These are phyloP conservation scores for Hydrotaea diabolus DNA, from an alignment of 2,888 invertebrate genomes.

Conservation along the genomic window DNA sequence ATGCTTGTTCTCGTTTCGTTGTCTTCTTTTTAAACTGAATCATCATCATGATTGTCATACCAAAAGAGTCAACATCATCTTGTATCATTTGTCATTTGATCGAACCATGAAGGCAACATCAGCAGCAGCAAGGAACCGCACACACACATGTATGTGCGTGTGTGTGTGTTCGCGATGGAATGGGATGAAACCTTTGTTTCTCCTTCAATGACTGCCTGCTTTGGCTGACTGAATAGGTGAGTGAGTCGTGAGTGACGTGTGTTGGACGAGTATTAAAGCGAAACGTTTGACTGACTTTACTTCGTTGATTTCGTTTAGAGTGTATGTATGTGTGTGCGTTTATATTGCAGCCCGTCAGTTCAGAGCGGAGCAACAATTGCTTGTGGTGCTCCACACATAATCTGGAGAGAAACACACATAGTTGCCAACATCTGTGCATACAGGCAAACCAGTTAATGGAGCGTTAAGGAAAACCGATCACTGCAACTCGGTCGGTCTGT, in stretches of 20 bases:
- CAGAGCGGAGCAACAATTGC: not conserved
- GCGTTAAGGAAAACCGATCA: slow-evolving; percentile 61
- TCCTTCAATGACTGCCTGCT: slow-evolving; percentile 31
- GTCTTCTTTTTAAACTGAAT: slow-evolving; percentile 62
- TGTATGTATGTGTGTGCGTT: not conserved
- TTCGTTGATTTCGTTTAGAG: no score
- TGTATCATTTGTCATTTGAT: slow-evolving; percentile 67
- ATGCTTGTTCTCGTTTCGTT: not conserved
- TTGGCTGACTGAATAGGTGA: slow-evolving; percentile 57
- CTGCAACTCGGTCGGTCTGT: not conserved
- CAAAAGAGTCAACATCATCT: slow-evolving; percentile 62
- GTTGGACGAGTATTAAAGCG: slow-evolving; percentile 48
- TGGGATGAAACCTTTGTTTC: slow-evolving; percentile 29
- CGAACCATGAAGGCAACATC: slow-evolving; percentile 62
- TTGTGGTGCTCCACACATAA: slow-evolving; percentile 11
- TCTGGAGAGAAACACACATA: not conserved
- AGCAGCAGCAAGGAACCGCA: slow-evolving; percentile 19
- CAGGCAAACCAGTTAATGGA: slow-evolving; percentile 59
- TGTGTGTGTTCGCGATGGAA: slow-evolving; percentile 11
- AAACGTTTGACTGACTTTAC: slow-evolving; percentile 46
- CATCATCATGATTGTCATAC: slow-evolving; percentile 64
- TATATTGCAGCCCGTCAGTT: no score
- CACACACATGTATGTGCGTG: not conserved
- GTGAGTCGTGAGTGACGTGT: slow-evolving; percentile 63
- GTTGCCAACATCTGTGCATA: slow-evolving; percentile 9